Conservation (phyloP, 2,113 vertebrate species). For the Engystomops pustulosus region DNA sequence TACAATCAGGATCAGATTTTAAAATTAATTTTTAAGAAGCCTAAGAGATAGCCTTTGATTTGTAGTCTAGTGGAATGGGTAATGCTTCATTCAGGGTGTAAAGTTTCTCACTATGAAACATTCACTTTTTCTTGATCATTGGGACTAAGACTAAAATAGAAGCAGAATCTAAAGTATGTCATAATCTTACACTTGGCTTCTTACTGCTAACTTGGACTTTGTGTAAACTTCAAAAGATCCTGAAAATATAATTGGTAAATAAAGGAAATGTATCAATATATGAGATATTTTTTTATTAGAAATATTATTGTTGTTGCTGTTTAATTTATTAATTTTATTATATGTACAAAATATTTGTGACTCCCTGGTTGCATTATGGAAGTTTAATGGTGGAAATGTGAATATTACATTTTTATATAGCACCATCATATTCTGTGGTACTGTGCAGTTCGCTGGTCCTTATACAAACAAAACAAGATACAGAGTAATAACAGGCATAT, state of each 20-base stretch:
- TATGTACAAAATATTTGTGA: background rate
- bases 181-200: constrained; percentile 65
- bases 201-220: constrained; percentile 69
- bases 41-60: constrained; percentile 99
- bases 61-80: constrained; percentile 95
- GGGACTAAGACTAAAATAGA: constrained; percentile 82
- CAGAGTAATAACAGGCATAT: too few species aligned
- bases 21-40: constrained; percentile 99
- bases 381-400: too few species aligned
- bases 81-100: constrained; percentile 98
- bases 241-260: background rate
- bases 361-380: background rate
- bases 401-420: too few species aligned
- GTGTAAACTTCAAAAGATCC: constrained; percentile 8
- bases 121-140: constrained; percentile 83
- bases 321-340: background rate
- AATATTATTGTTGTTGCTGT: too few species aligned
- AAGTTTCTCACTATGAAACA: constrained; percentile 87
- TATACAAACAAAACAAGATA: too few species aligned
- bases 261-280: background rate
- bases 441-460: too few species aligned
- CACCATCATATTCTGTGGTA: too few species aligned
- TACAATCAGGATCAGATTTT: constrained; percentile 99
- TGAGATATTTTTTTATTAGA: too few species aligned
- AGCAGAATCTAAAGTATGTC: constrained; percentile 80